Base-by-base conservation (phyloP, 2,113 vertebrate genomes). In the Chaetodon auriga region DNA sequence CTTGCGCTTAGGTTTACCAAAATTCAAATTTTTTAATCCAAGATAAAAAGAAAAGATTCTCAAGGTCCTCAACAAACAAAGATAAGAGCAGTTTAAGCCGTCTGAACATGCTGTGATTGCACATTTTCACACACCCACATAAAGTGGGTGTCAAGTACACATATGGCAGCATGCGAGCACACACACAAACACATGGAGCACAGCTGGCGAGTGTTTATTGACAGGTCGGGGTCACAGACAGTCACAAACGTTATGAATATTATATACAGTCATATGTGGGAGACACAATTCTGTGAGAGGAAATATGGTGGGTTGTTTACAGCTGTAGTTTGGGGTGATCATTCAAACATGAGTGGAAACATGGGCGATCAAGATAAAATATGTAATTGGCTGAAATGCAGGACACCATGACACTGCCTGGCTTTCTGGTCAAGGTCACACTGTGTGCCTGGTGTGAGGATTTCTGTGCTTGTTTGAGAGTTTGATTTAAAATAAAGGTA, bases 1-100 rank as follows among this genome's bases (percentile, higher is more conserved):
- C 2, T 23, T 9, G 14, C 25, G 12, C 19, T 14, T 21, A 21
- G 2, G 11, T n/a, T 30, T 60, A 38, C 35, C 11, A 5, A 48
- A 58, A 61, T 72, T 14, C 7, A 0, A 1, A 54, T 54, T 62
- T 62, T 78, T 75, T 8, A 54, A 43, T n/a, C 54, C 19, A 74
- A 54, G 14, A 35, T 61, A 60, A 81, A 77, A 68, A 76, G 14
- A 78, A 41, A 4, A 13, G 41, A 64, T 69, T 63, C 25, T 23
- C 23, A 41, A 49, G 13, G 38, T 46, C 23, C 10, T n/a, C 35
- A 49, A 55, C 15, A 49, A 51, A 43, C 8, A 48, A 57, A 53
- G 38, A 36, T 0, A 1, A 63, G 6, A 72, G 25, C 53, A 68
- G 12, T 30, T 41, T 14, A 6, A 82, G 60, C 51, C 16, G 70